These are phyloP conservation scores for Eremophila alpestris DNA, from an alignment of 2,797 vertebrate species.

Conservation along the genomic window DNA sequence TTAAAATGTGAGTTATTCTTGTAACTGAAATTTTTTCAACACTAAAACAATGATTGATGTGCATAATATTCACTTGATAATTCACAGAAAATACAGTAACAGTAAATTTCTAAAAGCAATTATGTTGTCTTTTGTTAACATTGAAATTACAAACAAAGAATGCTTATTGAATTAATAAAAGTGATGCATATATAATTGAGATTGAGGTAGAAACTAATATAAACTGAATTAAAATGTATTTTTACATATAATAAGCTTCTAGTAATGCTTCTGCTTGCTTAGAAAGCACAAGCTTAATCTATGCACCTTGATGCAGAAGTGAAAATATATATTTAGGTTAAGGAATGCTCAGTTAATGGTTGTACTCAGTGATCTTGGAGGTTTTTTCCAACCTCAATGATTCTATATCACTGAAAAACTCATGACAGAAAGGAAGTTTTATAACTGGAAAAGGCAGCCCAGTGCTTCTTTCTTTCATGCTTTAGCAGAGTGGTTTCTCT, in stretches of 20 bases:
- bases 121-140: neutral
- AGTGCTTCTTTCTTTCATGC: neutral
- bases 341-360: neutral
- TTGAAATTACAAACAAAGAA: neutral
- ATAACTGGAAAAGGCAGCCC: neutral
- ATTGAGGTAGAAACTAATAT: slow-evolving; percentile 10
- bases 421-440: neutral
- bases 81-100: slow-evolving; percentile 32
- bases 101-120: slow-evolving; percentile 17
- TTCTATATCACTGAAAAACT: neutral
- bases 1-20: slow-evolving; percentile 55
- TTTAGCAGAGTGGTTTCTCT: neutral
- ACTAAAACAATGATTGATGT: slow-evolving; percentile 28
- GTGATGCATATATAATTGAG: neutral
- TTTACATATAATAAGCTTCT: neutral
- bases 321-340: neutral
- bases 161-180: slow-evolving; percentile 1
- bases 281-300: neutral
- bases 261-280: neutral
- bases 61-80: neutral
- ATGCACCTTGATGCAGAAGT: neutral
- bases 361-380: neutral
- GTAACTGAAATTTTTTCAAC: slow-evolving; percentile 5
- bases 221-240: neutral
- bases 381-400: neutral